Percentiles rank a stretch among this genome's conserved stretches.
phyloP scores from a whole-genome alignment of 2,797 vertebrate genomes.

The Harpagifer antarcticus region DNA sequence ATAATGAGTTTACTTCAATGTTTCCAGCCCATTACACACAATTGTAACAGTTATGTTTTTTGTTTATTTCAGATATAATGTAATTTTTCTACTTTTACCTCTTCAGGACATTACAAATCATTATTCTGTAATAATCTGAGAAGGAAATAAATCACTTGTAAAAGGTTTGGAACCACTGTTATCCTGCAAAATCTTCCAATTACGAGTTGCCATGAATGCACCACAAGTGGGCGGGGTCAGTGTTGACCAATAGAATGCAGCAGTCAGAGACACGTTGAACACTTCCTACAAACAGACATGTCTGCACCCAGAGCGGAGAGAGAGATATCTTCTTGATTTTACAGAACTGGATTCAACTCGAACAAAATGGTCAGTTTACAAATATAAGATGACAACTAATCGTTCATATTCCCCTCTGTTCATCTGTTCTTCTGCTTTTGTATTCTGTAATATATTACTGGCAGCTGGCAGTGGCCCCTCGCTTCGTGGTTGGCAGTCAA shows the following conservation, averaged over 20 bases:
- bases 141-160: neutral
- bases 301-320: constrained; percentile 34
- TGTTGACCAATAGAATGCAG: constrained; percentile 56
- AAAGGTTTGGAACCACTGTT: neutral
- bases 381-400: neutral
- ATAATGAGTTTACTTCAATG: too few species aligned
- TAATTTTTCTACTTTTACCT: neutral
- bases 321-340: neutral
- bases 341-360: too few species aligned
- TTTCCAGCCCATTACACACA: neutral
- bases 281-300: constrained; percentile 54
- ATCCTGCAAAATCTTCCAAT: rapidly evolving
- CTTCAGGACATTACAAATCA: neutral
- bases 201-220: constrained; percentile 47
- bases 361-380: constrained; percentile 65
- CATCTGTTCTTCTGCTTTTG: too few species aligned
- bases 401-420: neutral
- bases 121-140: too few species aligned
- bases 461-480: neutral
- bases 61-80: neutral
- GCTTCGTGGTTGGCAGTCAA: neutral
- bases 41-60: neutral
- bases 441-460: neutral
- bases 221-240: constrained; percentile 43
- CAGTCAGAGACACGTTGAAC: constrained; percentile 69